These are phyloP conservation scores for Drosophila sturtevanti DNA, from an alignment of 1,140 invertebrate genomes.

Conservation along the genomic window DNA sequence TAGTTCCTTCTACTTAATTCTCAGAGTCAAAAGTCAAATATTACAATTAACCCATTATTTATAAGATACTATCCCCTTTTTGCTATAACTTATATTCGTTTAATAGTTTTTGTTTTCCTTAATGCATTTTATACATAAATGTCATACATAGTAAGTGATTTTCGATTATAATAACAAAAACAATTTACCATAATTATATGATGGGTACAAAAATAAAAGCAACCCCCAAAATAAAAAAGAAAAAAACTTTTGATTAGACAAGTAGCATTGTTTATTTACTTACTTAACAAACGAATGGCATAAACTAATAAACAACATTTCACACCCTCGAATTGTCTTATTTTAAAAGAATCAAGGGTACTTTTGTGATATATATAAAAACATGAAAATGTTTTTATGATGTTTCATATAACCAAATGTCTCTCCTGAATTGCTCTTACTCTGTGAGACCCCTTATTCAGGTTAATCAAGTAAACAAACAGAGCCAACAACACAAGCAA, in stretches of 20 bases:
- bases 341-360: slow-evolving; percentile 1
- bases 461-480: slow-evolving; percentile 75
- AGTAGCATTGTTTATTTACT: neutral
- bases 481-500: slow-evolving; percentile 28
- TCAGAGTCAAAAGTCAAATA: too few relatives aligned
- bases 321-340: neutral
- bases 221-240: neutral
- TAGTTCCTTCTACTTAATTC: too few relatives aligned
- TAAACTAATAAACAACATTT: slow-evolving; percentile 13
- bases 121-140: too few relatives aligned
- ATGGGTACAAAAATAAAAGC: neutral
- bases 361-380: slow-evolving; percentile 19
- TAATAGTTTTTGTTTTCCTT: too few relatives aligned
- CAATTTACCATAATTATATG: neutral
- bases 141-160: too few relatives aligned
- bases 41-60: too few relatives aligned
- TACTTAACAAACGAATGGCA: slow-evolving; percentile 1
- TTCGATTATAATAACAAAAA: neutral
- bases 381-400: slow-evolving; percentile 41
- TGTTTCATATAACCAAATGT: slow-evolving; percentile 40
- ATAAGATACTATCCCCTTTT: too few relatives aligned
- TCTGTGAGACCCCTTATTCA: slow-evolving; percentile 22
- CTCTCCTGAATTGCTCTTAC: slow-evolving; percentile 15
- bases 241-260: neutral
- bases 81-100: too few relatives aligned